phyloP scores from a whole-genome alignment of 2,888 invertebrate genomes.

The Melanotus villosus region DNA sequence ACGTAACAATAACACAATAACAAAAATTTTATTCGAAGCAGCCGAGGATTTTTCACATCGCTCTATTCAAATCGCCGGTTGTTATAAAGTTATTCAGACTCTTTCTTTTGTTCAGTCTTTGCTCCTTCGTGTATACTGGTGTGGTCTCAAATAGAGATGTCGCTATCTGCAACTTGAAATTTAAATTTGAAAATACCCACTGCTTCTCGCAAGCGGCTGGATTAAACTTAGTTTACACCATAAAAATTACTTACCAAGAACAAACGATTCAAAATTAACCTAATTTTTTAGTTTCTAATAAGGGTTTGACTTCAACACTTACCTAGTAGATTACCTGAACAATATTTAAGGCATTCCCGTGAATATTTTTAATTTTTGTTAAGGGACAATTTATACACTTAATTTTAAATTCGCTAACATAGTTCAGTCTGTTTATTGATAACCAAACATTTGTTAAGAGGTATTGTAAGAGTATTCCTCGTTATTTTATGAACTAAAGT shows the following conservation, averaged over 20 bases:
- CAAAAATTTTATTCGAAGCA: constrained; percentile 29
- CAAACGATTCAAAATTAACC: too few relatives aligned
- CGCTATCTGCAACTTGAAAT: constrained; percentile 51
- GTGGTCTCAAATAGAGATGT: constrained; percentile 56
- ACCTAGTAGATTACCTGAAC: too few relatives aligned
- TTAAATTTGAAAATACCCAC: constrained; percentile 55
- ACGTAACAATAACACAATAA: constrained; percentile 17
- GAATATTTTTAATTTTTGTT: too few relatives aligned
- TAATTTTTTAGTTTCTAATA: too few relatives aligned
- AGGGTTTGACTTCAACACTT: too few relatives aligned
- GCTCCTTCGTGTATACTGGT: constrained; percentile 49
- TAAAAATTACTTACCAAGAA: neutral
- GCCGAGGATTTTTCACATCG: constrained; percentile 28
- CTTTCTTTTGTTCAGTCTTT: constrained; percentile 39
- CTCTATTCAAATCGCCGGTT: constrained; percentile 43
- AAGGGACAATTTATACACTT: too few relatives aligned
- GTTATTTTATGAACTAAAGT: too few relatives aligned
- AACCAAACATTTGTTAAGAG: too few relatives aligned
- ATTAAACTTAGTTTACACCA: constrained; percentile 37
- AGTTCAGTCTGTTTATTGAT: too few relatives aligned
- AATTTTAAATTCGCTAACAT: too few relatives aligned
- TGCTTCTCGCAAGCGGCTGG: constrained; percentile 36
- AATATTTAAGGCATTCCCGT: too few relatives aligned
- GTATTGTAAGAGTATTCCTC: too few relatives aligned
- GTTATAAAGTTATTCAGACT: constrained; percentile 49